These are phyloP conservation scores for Mantis religiosa DNA, from an alignment of 2,888 invertebrate species.

Conservation along the genomic window DNA sequence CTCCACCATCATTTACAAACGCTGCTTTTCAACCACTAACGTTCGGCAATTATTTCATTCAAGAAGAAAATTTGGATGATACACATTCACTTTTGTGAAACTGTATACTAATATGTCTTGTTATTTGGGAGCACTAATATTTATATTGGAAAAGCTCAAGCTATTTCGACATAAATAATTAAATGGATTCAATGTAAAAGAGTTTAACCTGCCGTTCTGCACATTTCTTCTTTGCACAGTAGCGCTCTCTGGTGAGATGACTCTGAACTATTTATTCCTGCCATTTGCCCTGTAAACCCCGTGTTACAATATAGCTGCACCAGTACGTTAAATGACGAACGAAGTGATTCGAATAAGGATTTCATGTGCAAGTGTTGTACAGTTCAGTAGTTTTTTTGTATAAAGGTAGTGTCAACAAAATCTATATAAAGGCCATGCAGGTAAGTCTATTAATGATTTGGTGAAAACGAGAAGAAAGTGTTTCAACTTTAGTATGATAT, in stretches of 20 bases:
- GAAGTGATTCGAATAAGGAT: neutral
- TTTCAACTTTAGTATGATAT: neutral
- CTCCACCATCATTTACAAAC: too few relatives aligned
- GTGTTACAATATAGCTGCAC: neutral
- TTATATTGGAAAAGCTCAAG: neutral
- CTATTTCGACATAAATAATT: neutral
- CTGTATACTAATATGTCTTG: neutral
- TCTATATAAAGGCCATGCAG: neutral
- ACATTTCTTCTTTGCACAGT: neutral
- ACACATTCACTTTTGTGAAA: neutral
- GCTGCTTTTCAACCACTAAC: neutral
- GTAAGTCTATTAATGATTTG: neutral
- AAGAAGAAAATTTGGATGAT: neutral
- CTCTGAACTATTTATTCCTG: neutral
- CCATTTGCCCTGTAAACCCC: neutral
- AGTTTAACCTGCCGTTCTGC: neutral
- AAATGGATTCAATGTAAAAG: neutral
- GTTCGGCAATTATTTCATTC: neutral
- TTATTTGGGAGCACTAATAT: neutral
- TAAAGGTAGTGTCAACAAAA: too few relatives aligned
- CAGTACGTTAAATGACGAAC: neutral
- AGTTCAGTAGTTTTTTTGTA: too few relatives aligned
- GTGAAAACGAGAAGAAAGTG: too few relatives aligned
- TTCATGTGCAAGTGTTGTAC: too few relatives aligned
- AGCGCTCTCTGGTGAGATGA: neutral